A percentile compares a stretch with the other conserved stretches of the same genome.
These are phyloP conservation scores for Drosophila neonasuta DNA, from an alignment of 2,888 invertebrate genomes.

Conservation along the genomic window DNA sequence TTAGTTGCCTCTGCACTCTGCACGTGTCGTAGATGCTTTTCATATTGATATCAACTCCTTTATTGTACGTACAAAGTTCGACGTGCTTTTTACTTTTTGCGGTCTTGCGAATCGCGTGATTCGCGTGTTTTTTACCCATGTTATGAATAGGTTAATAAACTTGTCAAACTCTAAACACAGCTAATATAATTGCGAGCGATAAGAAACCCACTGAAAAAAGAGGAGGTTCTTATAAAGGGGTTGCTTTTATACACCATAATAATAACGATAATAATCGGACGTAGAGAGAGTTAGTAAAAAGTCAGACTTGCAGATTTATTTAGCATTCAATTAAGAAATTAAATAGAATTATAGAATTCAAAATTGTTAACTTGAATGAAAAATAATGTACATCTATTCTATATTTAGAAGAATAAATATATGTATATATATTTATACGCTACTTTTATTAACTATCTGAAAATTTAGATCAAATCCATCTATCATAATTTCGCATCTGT, in stretches of 20 bases:
- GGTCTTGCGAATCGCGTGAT: constrained; percentile 30
- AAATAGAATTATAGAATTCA: too few species aligned
- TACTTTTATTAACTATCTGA: too few species aligned
- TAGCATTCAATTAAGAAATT: too few species aligned
- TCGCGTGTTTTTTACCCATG: constrained; percentile 13
- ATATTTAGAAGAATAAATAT: too few species aligned
- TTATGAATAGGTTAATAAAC: constrained; percentile 35
- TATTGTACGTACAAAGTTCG: constrained; percentile 2
- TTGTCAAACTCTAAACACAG: constrained; percentile 16
- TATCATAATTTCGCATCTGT: too few species aligned
- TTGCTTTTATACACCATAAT: not conserved
- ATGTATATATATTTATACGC: too few species aligned
- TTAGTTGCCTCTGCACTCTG: constrained; percentile 17
- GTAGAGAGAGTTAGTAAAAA: too few species aligned
- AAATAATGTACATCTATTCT: too few species aligned
- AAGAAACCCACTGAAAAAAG: not conserved
- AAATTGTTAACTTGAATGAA: too few species aligned
- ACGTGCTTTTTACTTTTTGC: constrained; percentile 2
- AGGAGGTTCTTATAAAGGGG: not conserved
- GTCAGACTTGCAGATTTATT: too few species aligned
- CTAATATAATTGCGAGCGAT: constrained; percentile 5
- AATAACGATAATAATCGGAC: too few species aligned
- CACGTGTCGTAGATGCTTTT: constrained; percentile 25
- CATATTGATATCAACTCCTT: constrained; percentile 18
- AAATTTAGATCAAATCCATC: too few species aligned